Conservation (phyloP, 2,113 vertebrate species). For the Pterocles burchelli region DNA sequence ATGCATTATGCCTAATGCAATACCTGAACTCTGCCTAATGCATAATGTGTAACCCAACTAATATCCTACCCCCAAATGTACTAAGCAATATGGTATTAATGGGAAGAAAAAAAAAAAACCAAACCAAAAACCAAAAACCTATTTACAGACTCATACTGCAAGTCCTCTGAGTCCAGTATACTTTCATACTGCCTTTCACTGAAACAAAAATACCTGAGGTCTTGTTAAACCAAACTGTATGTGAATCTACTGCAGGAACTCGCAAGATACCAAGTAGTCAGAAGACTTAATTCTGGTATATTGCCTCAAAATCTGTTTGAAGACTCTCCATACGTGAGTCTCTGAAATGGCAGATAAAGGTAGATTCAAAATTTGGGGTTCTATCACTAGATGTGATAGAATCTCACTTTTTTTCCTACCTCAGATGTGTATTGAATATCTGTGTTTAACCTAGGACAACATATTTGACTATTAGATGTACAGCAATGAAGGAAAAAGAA, state of each 20-base stretch:
- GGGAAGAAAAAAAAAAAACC: neutral
- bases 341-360: neutral
- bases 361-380: neutral
- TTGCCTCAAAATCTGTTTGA: neutral
- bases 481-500: neutral
- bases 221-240: neutral
- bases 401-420: neutral
- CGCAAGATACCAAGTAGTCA: neutral
- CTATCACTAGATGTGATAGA: neutral
- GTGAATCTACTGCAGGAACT: neutral
- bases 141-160: neutral
- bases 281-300: neutral
- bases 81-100: neutral
- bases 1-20: neutral
- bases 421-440: neutral
- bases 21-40: neutral
- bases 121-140: neutral
- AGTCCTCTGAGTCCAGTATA: neutral
- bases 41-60: neutral
- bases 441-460: neutral
- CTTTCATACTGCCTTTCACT: neutral
- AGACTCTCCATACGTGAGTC: neutral
- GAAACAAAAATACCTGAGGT: neutral
- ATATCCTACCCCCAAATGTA: neutral
- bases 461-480: neutral